Percentiles rank a stretch among this genome's conserved stretches.
phyloP scores from a whole-genome alignment of 2,888 invertebrate species.

The Sphecodes monilicornis region DNA sequence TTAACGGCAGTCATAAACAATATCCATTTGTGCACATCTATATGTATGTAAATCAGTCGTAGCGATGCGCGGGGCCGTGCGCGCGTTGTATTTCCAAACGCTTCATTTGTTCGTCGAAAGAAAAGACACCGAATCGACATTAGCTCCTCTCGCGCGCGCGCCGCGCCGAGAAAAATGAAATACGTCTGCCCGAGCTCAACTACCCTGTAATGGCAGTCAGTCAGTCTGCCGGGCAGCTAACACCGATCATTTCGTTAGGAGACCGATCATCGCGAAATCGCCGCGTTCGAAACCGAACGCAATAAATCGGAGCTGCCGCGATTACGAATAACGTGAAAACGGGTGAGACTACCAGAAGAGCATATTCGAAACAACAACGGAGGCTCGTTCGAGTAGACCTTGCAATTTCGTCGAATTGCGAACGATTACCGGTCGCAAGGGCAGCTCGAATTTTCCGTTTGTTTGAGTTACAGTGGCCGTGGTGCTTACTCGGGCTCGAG shows the following conservation, averaged over 20 bases:
- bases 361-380: slow-evolving; percentile 39
- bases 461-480: slow-evolving; percentile 75
- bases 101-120: neutral
- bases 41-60: slow-evolving; percentile 55
- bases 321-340: slow-evolving; percentile 64
- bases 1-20: slow-evolving; percentile 48
- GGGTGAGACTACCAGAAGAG: neutral
- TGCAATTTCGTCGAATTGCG: slow-evolving; percentile 71
- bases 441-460: slow-evolving; percentile 74
- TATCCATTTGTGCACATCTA: slow-evolving; percentile 33
- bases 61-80: slow-evolving; percentile 10
- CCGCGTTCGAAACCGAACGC: neutral
- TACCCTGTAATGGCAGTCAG: slow-evolving; percentile 44
- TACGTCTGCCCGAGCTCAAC: slow-evolving; percentile 37
- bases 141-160: slow-evolving; percentile 11
- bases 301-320: slow-evolving; percentile 18
- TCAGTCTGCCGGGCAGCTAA: slow-evolving; percentile 33
- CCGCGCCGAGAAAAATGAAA: slow-evolving; percentile 34
- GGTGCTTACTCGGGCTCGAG: neutral
- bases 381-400: slow-evolving; percentile 48
- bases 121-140: slow-evolving; percentile 6
- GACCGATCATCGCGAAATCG: neutral
- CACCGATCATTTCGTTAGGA: slow-evolving; percentile 36
- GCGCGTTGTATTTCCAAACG: slow-evolving; percentile 41
- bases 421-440: slow-evolving; percentile 67